A percentile compares a stretch with the other conserved stretches of the same genome.
Conservation (phyloP, 1,140 invertebrate genomes). For the Drosophila malerkotliana region DNA sequence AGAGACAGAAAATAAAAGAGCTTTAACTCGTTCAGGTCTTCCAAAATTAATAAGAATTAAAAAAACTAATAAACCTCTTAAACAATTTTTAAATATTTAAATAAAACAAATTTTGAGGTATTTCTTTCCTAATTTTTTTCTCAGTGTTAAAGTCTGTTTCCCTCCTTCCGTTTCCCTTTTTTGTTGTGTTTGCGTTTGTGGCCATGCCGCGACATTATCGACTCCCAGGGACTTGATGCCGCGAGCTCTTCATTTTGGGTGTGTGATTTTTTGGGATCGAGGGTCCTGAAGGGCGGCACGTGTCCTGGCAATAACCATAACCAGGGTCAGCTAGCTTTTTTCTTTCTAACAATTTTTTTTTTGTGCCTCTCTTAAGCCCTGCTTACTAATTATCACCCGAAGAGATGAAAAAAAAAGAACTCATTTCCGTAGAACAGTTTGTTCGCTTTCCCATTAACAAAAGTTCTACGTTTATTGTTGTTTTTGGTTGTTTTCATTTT, state of each 20-base stretch:
- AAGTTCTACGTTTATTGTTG: slow-evolving; percentile 76
- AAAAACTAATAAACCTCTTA: too few relatives aligned
- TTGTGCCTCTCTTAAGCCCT: slow-evolving; percentile 44
- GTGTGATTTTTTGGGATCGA: slow-evolving; percentile 17
- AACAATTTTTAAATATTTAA: background rate
- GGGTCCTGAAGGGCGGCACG: slow-evolving; percentile 39
- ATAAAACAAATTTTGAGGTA: background rate
- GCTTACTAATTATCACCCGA: slow-evolving; percentile 66
- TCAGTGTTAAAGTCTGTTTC: background rate
- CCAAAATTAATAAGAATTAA: too few relatives aligned
- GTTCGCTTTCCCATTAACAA: slow-evolving; percentile 62
- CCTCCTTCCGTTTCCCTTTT: slow-evolving; percentile 8
- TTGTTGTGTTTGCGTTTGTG: slow-evolving; percentile 53
- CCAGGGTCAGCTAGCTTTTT: slow-evolving; percentile 36
- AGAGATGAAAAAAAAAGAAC: slow-evolving; percentile 41
- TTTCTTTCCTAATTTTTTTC: background rate
- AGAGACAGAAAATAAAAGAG: slow-evolving; percentile 1
- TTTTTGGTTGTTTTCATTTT: slow-evolving; percentile 67
- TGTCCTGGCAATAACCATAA: slow-evolving; percentile 53
- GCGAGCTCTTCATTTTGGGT: slow-evolving; percentile 39
- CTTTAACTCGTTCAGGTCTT: background rate
- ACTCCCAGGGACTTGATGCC: slow-evolving; percentile 51
- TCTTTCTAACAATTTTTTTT: slow-evolving; percentile 10
- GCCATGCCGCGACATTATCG: slow-evolving; percentile 71
- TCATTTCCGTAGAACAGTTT: slow-evolving; percentile 58